These are phyloP conservation scores for Eilema caniola DNA, from an alignment of 2,888 invertebrate genomes.

Conservation along the genomic window DNA sequence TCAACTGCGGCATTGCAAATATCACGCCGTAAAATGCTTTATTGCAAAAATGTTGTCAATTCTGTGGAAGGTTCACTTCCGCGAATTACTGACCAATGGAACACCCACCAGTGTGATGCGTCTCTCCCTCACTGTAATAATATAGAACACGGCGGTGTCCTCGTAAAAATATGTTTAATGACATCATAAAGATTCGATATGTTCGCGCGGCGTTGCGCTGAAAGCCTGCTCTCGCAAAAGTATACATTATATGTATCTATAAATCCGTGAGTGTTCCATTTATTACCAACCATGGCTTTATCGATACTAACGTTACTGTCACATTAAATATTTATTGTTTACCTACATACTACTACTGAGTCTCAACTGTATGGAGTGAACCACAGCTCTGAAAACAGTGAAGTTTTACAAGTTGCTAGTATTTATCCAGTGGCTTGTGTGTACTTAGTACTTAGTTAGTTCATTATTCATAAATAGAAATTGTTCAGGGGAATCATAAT, in stretches of 20 bases:
- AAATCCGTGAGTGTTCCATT: conserved; percentile 78
- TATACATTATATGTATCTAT: conserved; percentile 70
- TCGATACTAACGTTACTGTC: conserved; percentile 68
- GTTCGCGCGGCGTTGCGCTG: conserved; percentile 69
- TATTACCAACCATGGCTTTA: conserved; percentile 68
- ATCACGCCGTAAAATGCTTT: conserved; percentile 66
- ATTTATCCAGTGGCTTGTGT: conserved; percentile 25
- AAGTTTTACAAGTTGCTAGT: conserved; percentile 22
- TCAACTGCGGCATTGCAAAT: conserved; percentile 61
- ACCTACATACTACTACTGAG: conserved; percentile 45
- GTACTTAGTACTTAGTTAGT: conserved; percentile 30
- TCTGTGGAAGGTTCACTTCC: conserved; percentile 72
- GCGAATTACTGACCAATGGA: conserved; percentile 78
- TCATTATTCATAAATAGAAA: conserved; percentile 49
- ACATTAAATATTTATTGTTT: conserved; percentile 64
- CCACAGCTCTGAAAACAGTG: conserved; percentile 15
- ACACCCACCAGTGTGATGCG: conserved; percentile 63
- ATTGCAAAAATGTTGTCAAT: conserved; percentile 76
- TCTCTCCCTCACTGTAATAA: conserved; percentile 74
- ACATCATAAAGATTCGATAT: conserved; percentile 83
- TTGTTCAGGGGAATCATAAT: conserved; percentile 53
- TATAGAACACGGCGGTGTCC: conserved; percentile 78
- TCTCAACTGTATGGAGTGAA: conserved; percentile 24
- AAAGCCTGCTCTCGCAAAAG: conserved; percentile 72
- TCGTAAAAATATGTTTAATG: conserved; percentile 86